phyloP scores from a whole-genome alignment of 2,888 invertebrate species.

The Apodemia zela region DNA sequence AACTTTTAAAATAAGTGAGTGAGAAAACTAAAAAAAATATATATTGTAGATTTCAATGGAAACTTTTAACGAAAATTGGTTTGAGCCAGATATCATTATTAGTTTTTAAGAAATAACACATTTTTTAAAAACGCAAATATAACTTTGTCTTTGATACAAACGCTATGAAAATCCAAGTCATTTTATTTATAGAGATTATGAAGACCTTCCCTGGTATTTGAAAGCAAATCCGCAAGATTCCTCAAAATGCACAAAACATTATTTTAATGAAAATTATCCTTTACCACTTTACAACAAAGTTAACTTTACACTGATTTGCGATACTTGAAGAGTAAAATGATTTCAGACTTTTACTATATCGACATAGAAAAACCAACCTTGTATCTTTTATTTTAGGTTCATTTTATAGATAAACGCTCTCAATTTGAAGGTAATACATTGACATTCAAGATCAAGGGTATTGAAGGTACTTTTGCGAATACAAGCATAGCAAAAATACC shows the following conservation, averaged over 20 bases:
- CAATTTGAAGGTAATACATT: slow-evolving; percentile 31
- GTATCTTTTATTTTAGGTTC: rapidly evolving
- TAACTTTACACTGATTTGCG: background rate
- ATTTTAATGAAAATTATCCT: background rate
- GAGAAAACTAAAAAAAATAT: too few relatives aligned
- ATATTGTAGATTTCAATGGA: too few relatives aligned
- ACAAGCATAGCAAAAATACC: background rate
- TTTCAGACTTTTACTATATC: slow-evolving; percentile 6
- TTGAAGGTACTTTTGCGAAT: slow-evolving; percentile 19
- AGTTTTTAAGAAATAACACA: too few relatives aligned
- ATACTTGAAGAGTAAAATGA: background rate
- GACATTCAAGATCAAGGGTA: slow-evolving; percentile 47
- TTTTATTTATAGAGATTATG: too few relatives aligned
- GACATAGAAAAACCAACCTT: slow-evolving; percentile 18
- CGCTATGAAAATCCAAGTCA: too few relatives aligned
- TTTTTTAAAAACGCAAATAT: too few relatives aligned
- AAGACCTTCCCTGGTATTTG: background rate
- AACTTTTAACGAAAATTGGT: too few relatives aligned
- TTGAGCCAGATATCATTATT: too few relatives aligned
- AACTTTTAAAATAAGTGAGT: too few relatives aligned
- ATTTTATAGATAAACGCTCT: background rate
- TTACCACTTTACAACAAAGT: background rate
- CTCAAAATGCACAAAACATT: background rate
- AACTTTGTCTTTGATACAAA: too few relatives aligned
- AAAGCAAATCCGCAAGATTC: slow-evolving; percentile 1